Conservation (phyloP, 2,797 vertebrate species). For the Mormyrops attenuatus region DNA sequence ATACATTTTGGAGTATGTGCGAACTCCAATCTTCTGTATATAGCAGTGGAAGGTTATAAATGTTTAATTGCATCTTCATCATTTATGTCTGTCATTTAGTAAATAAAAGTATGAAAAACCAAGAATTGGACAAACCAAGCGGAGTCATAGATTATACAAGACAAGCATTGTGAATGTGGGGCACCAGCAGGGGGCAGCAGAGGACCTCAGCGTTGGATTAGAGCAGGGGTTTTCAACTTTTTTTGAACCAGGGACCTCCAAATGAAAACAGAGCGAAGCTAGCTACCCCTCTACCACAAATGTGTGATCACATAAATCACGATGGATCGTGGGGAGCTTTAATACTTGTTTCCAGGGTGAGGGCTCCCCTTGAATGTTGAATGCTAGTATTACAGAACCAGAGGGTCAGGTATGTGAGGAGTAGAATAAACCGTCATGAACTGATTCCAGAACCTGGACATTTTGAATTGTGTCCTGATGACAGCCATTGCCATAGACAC, state of each 20-base stretch:
- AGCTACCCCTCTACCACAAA: neutral
- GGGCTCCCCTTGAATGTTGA: neutral
- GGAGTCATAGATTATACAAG: neutral
- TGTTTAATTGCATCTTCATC: neutral
- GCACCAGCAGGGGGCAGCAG: neutral
- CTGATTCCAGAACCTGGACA: neutral
- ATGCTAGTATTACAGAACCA: neutral
- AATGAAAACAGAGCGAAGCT: neutral
- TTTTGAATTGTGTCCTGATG: neutral
- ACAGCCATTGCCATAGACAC: neutral
- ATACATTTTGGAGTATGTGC: neutral
- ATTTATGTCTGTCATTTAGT: neutral
- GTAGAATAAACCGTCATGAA: neutral
- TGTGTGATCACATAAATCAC: neutral
- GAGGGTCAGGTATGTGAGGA: neutral
- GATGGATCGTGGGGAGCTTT: neutral
- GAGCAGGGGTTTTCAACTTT: neutral
- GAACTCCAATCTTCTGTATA: neutral
- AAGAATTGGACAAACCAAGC: neutral
- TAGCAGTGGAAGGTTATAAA: neutral
- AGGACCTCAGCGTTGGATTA: neutral
- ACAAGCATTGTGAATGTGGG: neutral
- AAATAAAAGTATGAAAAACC: neutral
- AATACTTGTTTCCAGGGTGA: neutral
- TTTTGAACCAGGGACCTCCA: neutral